Conservation (phyloP, 2,113 vertebrate species). For the Rousettus leschenaultii region DNA sequence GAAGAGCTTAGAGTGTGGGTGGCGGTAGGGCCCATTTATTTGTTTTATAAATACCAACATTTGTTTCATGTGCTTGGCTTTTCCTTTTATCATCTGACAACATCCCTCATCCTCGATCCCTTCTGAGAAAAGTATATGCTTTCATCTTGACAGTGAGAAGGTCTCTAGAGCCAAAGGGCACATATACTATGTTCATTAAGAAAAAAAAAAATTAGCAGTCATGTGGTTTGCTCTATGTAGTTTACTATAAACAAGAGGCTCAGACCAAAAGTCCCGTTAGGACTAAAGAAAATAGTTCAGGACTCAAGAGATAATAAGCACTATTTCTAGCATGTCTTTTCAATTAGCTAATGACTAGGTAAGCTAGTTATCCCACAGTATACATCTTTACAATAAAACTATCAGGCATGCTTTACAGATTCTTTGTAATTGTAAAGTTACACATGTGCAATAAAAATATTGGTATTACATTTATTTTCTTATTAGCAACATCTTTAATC, state of each 20-base stretch:
- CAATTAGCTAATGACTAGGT: not conserved
- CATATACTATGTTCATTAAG: not conserved
- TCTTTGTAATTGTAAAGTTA: not conserved
- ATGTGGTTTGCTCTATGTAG: not conserved
- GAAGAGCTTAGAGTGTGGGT: not conserved
- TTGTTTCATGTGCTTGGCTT: not conserved
- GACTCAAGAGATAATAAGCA: not conserved
- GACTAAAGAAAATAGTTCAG: not conserved
- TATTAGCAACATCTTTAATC: not conserved
- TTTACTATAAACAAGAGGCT: not conserved
- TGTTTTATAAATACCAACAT: constrained; percentile 41
- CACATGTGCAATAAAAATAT: not conserved
- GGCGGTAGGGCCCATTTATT: not conserved
- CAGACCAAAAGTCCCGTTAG: not conserved
- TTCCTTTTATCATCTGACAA: not conserved
- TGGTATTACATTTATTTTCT: not conserved
- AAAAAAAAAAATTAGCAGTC: not conserved
- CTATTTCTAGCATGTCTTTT: not conserved
- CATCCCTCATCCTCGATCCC: not conserved
- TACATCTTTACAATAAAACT: not conserved
- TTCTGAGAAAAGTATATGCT: not conserved
- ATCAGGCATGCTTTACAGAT: not conserved
- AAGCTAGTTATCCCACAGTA: not conserved
- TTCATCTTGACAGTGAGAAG: not conserved
- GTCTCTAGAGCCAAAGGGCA: not conserved